A percentile compares a stretch with the other conserved stretches of the same genome.
Evolutionary conservation across 2,888 invertebrate species (phyloP).

Genomic region (Trichogramma evanescens): DNA sequence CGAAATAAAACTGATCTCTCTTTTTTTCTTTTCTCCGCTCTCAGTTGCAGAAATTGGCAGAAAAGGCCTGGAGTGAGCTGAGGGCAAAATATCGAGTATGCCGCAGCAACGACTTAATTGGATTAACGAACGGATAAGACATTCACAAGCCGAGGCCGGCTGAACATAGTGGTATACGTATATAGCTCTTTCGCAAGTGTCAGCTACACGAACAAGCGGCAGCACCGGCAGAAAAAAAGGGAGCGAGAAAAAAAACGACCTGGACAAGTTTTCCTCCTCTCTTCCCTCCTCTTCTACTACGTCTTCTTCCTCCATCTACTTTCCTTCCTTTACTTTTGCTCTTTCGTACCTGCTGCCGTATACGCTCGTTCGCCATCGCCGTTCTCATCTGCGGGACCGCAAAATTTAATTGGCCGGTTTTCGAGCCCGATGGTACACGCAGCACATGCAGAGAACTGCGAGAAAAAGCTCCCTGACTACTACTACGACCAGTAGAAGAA

Average conservation of each 20-base stretch:
- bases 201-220: background rate
- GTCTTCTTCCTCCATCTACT: too few species aligned
- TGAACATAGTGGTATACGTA: background rate
- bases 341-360: too few species aligned
- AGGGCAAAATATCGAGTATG: background rate
- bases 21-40: background rate
- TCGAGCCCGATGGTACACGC: too few species aligned
- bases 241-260: too few species aligned
- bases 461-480: too few species aligned
- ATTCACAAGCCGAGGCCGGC: conserved; percentile 6
- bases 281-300: too few species aligned
- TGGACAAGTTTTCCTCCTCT: too few species aligned
- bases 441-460: too few species aligned
- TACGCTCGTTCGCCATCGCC: too few species aligned
- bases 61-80: background rate
- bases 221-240: background rate
- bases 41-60: conserved; percentile 16
- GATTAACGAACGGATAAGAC: conserved; percentile 46
- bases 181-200: background rate
- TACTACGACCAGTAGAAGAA: background rate
- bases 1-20: conserved; percentile 8
- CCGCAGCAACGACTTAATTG: conserved; percentile 13
- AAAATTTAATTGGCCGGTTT: too few species aligned
- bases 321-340: too few species aligned
- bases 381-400: too few species aligned